Evolutionary conservation across 2,888 invertebrate species (phyloP), one percentile per base, ranked within the genome.

Genomic region (Aproaerema taeniolella): DNA sequence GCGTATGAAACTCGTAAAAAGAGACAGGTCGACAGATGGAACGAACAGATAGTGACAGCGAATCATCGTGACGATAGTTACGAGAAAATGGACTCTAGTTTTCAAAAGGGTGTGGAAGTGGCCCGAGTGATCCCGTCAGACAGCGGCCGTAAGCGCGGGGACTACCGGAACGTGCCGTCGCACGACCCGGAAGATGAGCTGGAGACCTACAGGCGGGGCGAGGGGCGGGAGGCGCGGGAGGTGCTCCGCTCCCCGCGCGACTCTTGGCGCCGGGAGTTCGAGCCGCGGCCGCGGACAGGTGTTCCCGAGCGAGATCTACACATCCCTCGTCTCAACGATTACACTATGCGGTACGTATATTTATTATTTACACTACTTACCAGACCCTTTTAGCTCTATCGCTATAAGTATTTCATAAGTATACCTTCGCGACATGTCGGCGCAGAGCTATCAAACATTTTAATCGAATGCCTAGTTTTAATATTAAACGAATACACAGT

Each of bases 11-110:
- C 88, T 63, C 88, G 90, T 54, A 89, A 90, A 65, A 85, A 90
- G 67, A 87, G 89, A 67, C 83, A 81, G 55, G 63, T 81, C 65
- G 81, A 80, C 72, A 77, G 83, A 62, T 83, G 83, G 82, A 83
- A 85, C 51, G 83, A 85, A 62, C 85, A 85, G 61, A 85, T 85
- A 61, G 86, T 86, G 53, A 79, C 77, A 9, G 63, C 74, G 20
- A 83, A 76, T 61, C 79, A 82, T 49, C 74, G 80, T 41, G 85
- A 83, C 48, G 92, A 93, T 58, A 92, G 90, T 72, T 93, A 93
- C 63, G 93, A 93, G 68, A 94, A 93, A 83, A 93, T 94, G 50
- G 93, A 93, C 67, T 89, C 92, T 86, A 91, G 90, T 68, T 89
- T 90, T 54, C 81, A 82, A 52, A 73, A 66, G 48, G 66, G 60